These are phyloP conservation scores for Pitta sordida DNA, from an alignment of 2,113 vertebrate species.

Conservation along the genomic window DNA sequence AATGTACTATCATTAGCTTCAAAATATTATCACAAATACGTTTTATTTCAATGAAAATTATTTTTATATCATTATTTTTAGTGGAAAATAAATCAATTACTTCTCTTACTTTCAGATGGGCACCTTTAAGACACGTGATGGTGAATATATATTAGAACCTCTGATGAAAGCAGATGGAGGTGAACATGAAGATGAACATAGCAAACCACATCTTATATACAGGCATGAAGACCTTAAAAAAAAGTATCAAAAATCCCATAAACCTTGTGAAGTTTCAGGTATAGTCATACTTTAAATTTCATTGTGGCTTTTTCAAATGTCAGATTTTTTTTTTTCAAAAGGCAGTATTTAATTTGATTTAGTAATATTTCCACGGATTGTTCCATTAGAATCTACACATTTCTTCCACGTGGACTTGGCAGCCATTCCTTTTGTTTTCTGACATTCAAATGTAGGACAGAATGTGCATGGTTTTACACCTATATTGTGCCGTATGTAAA, in stretches of 20 bases:
- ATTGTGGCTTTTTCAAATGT: not conserved
- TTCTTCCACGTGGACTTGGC: not conserved
- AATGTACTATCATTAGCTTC: not conserved
- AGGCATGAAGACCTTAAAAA: slow-evolving; percentile 75
- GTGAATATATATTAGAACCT: slow-evolving; percentile 94
- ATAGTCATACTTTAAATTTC: slow-evolving; percentile 36
- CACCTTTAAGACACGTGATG: slow-evolving; percentile 83
- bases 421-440: not conserved
- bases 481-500: not conserved
- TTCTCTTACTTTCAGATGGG: slow-evolving; percentile 61
- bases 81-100: not conserved
- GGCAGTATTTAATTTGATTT: not conserved
- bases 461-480: not conserved
- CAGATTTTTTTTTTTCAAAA: not conserved
- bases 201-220: slow-evolving; percentile 94
- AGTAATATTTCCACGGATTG: not conserved
- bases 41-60: not conserved
- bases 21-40: not conserved
- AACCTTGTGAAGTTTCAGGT: slow-evolving; percentile 87
- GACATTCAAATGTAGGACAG: not conserved
- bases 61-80: not conserved
- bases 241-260: slow-evolving; percentile 29
- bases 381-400: not conserved
- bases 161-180: slow-evolving; percentile 79
- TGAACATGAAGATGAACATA: slow-evolving; percentile 88